phyloP scores from a whole-genome alignment of 2,113 vertebrate genomes.

The Archocentrus centrarchus region DNA sequence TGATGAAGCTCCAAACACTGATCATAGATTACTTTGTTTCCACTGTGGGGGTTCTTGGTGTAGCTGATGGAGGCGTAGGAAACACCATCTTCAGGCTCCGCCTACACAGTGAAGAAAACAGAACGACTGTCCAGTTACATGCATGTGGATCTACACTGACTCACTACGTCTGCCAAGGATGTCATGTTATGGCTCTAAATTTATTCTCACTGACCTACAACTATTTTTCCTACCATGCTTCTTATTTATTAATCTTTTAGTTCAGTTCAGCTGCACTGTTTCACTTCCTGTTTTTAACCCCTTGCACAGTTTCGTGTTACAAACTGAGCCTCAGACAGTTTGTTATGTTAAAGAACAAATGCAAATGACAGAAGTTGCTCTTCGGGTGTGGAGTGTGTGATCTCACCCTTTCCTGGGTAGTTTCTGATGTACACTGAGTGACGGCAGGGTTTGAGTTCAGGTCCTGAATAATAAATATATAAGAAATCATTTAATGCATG shows the following conservation, averaged over 20 bases:
- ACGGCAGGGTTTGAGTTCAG: background rate
- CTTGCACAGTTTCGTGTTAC: no score
- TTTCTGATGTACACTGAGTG: background rate
- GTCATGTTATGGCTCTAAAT: accelerated
- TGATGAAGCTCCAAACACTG: background rate
- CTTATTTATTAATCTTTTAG: no score
- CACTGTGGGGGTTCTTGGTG: background rate
- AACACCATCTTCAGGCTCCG: conserved; percentile 16
- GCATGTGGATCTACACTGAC: no score
- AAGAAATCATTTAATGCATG: background rate
- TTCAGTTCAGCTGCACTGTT: no score
- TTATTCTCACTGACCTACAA: background rate
- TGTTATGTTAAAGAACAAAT: no score
- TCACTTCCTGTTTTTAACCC: no score
- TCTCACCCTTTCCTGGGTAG: background rate
- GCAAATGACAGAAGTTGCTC: no score
- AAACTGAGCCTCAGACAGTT: no score
- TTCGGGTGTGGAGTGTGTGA: accelerated
- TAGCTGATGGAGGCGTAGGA: conserved; percentile 40
- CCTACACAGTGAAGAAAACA: conserved; percentile 10
- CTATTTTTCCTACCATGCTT: no score
- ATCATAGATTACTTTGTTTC: background rate
- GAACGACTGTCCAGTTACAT: no score
- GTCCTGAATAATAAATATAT: background rate
- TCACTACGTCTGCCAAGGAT: no score